phyloP scores from a whole-genome alignment of 2,113 vertebrate genomes.

The Engraulis encrasicolus region DNA sequence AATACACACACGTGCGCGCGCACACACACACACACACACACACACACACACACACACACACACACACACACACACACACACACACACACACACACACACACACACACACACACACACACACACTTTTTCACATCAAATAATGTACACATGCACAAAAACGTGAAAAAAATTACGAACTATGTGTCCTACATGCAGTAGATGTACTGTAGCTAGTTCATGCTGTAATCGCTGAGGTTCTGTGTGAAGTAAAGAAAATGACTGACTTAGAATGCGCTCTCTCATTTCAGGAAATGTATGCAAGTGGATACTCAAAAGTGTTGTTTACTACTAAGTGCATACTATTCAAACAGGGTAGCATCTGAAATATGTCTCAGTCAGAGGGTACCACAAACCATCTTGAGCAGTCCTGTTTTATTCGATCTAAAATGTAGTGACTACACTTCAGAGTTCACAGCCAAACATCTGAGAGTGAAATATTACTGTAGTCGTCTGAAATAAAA shows the following conservation, averaged over 20 bases:
- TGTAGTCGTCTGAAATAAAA: background rate
- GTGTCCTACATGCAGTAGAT: background rate
- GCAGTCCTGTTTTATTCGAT: background rate
- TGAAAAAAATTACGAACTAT: background rate
- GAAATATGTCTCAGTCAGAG: background rate
- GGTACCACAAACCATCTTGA: background rate
- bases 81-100: too few species aligned
- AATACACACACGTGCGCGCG: too few species aligned
- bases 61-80: too few species aligned
- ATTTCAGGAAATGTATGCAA: background rate
- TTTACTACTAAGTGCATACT: background rate
- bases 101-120: too few species aligned
- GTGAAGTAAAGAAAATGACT: background rate
- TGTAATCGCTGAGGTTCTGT: background rate
- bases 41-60: too few species aligned
- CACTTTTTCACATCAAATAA: too few species aligned
- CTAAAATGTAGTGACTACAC: background rate
- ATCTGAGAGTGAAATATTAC: background rate
- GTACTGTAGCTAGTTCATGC: background rate
- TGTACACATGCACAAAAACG: too few species aligned
- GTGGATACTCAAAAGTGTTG: background rate
- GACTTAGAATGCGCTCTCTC: background rate
- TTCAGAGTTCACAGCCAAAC: background rate
- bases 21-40: too few species aligned
- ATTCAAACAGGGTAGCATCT: background rate